A percentile compares a stretch with the other conserved stretches of the same genome.
Evolutionary conservation across 2,797 vertebrate species (phyloP).

Genomic region (Coracias cyanogaster): DNA sequence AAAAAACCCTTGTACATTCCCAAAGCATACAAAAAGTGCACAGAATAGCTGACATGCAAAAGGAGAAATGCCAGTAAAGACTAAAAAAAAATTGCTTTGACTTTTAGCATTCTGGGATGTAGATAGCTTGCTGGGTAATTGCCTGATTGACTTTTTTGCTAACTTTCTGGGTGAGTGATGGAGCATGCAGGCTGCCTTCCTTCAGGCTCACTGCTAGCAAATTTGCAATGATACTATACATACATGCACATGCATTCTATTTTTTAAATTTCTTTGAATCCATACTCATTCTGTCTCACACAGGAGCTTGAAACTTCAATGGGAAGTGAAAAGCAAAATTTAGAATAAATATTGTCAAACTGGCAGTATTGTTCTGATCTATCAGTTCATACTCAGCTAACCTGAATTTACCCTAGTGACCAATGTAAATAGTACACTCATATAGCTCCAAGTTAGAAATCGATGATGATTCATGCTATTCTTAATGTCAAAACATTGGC

Average conservation of each 20-base stretch:
- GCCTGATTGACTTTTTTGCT: neutral
- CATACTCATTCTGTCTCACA: neutral
- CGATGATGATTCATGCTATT: neutral
- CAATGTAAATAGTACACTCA: neutral
- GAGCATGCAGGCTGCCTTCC: conserved; percentile 5
- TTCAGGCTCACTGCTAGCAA: neutral
- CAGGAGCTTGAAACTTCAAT: neutral
- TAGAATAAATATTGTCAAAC: neutral
- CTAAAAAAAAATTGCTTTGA: neutral
- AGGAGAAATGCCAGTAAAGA: conserved; percentile 6
- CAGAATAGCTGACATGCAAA: neutral
- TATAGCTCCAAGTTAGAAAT: neutral
- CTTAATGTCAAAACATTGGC: neutral
- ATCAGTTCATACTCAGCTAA: neutral
- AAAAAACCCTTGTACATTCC: neutral
- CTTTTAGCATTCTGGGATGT: neutral
- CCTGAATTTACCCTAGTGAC: neutral
- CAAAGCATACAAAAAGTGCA: neutral
- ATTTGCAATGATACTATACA: neutral
- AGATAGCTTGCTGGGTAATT: neutral
- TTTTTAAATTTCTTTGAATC: neutral
- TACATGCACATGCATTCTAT: neutral
- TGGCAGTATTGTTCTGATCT: neutral
- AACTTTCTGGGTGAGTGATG: conserved; percentile 7
- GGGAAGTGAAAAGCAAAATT: neutral